Evolutionary conservation across 1,140 invertebrate genomes (phyloP).

Genomic region (Adelges cooleyi): DNA sequence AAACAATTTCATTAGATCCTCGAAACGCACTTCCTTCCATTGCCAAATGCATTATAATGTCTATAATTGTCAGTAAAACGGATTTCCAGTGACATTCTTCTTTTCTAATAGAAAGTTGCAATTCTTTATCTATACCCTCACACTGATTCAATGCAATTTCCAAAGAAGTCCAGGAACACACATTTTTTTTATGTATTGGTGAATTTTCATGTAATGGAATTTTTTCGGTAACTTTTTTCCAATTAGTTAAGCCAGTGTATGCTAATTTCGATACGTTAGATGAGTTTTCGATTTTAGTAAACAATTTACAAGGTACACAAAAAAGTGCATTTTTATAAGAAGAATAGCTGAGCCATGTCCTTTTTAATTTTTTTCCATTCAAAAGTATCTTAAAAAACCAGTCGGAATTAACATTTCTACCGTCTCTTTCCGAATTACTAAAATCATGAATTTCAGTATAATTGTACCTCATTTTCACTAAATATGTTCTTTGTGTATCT

Average conservation of each 20-base stretch:
- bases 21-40: not conserved
- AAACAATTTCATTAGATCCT: not conserved
- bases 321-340: not conserved
- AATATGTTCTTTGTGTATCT: not conserved
- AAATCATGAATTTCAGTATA: not conserved
- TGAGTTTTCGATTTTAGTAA: not conserved
- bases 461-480: not conserved
- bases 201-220: too few relatives aligned
- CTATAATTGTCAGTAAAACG: too few relatives aligned
- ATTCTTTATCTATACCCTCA: too few relatives aligned
- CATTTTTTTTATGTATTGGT: not conserved
- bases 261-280: too few relatives aligned
- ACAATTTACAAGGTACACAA: not conserved
- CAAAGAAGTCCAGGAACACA: too few relatives aligned
- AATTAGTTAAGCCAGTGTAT: too few relatives aligned
- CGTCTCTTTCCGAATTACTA: not conserved
- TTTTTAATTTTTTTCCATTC: not conserved
- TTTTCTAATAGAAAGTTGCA: too few relatives aligned
- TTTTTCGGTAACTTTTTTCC: too few relatives aligned
- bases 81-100: too few relatives aligned
- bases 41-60: not conserved
- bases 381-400: not conserved
- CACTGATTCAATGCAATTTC: too few relatives aligned
- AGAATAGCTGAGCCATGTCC: not conserved
- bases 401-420: not conserved